Base-by-base conservation (phyloP, 2,113 vertebrate species). In the Chitala chitala region DNA sequence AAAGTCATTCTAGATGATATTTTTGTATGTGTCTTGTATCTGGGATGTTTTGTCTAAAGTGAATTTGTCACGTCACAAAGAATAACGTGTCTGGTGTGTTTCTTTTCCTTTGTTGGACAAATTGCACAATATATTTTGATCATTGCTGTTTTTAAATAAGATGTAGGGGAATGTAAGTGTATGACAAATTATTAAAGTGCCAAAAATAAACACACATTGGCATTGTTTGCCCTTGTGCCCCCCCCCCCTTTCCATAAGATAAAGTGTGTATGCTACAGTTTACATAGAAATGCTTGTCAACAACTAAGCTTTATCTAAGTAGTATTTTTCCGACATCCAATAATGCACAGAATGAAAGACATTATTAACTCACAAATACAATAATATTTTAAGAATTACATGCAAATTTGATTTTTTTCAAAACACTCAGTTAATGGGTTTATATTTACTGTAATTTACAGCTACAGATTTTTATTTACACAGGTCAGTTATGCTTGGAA, bases 161-260 rank as follows among this genome's bases (percentile, higher is more conserved):
- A 83, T 76, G 79, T 55, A 74, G 71, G 79, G 77, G 77, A 65
- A 63, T 83, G 55, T 76, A 74, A 38, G 51, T 56, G 38, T 76
- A 69, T 82, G 71, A 78, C 74, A 75, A 68, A 54, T 80, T 51
- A 50, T 51, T 71, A 56, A 76, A 85, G 84, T 86, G 84, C 85
- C 86, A 86, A 86, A 86, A 63, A 73, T 20, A 66, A 76, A 84
- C 72, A 78, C 76, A 80, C 75, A 74, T 78, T 78, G 79, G 80
- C 73, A 42, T 36, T 72, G 38, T 63, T 63, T 38, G 59, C 33
- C n/a, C n/a, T n/a, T n/a, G n/a, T n/a, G n/a, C n/a, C n/a, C n/a
- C n/a, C n/a, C n/a, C n/a, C n/a, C n/a, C n/a, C n/a, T n/a, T n/a
- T n/a, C n/a, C n/a, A n/a, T n/a, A n/a, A n/a, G n/a, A n/a, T n/a